Evolutionary conservation across 2,888 invertebrate species (phyloP).

Genomic region (Hyalella azteca): DNA sequence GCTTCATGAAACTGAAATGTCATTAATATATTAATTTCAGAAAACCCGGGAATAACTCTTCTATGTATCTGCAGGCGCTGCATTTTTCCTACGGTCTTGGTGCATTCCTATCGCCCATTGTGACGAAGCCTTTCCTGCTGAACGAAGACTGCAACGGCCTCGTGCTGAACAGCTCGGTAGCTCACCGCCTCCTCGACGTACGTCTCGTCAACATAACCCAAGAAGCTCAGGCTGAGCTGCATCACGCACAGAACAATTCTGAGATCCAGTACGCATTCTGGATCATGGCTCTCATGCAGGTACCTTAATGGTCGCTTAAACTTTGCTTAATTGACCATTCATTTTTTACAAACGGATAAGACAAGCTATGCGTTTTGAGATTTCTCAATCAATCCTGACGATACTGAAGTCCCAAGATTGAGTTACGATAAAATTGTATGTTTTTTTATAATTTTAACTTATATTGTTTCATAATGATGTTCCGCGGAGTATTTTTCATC

Average conservation of each 20-base stretch:
- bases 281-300: constrained; percentile 65
- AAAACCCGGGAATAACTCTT: too few species aligned
- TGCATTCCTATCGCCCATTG: constrained; percentile 66
- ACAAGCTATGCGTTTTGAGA: too few species aligned
- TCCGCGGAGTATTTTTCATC: too few species aligned
- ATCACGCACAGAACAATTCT: constrained; percentile 42
- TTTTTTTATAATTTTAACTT: too few species aligned
- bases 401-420: too few species aligned
- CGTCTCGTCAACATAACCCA: neutral
- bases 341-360: too few species aligned
- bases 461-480: too few species aligned
- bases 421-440: too few species aligned
- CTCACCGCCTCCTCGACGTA: neutral
- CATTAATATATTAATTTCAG: too few species aligned
- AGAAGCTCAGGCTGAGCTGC: constrained; percentile 41
- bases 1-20: too few species aligned
- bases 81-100: constrained; percentile 66
- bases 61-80: constrained; percentile 64
- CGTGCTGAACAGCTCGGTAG: constrained; percentile 35
- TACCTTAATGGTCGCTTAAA: constrained; percentile 59
- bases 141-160: constrained; percentile 63
- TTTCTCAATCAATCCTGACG: too few species aligned
- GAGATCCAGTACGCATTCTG: constrained; percentile 64
- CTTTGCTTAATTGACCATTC: too few species aligned
- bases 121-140: constrained; percentile 65